Percentiles rank a stretch among this genome's conserved stretches.
Evolutionary conservation across 1,140 invertebrate genomes (phyloP).

Genomic region (Papilio helenus): DNA sequence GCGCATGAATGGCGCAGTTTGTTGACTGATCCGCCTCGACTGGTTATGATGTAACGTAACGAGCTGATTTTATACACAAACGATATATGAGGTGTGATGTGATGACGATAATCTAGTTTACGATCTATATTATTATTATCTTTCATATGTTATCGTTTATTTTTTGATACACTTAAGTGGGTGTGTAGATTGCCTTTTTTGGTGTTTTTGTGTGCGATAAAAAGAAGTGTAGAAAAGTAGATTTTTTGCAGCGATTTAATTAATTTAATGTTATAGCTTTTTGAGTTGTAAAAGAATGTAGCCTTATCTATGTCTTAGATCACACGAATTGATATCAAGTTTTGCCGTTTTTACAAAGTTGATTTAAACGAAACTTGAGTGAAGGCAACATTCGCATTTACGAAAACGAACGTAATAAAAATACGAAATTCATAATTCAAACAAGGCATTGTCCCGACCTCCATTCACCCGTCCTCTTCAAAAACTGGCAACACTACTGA

Average conservation of each 20-base stretch:
- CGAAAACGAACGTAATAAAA: constrained; percentile 31
- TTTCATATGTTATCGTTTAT: constrained; percentile 42
- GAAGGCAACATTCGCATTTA: constrained; percentile 25
- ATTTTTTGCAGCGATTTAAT: not conserved
- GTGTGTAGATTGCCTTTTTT: not conserved
- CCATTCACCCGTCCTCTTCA: constrained; percentile 78
- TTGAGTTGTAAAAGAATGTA: too few relatives aligned
- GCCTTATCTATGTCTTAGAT: too few relatives aligned
- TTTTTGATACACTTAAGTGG: constrained; percentile 35
- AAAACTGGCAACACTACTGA: constrained; percentile 81
- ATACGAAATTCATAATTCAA: constrained; percentile 69
- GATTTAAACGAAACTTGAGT: not conserved
- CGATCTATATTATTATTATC: constrained; percentile 45
- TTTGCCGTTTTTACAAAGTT: not conserved
- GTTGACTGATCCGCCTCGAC: constrained; percentile 73
- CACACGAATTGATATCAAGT: not conserved
- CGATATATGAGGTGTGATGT: constrained; percentile 31
- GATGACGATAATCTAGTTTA: constrained; percentile 50
- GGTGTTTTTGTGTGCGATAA: not conserved
- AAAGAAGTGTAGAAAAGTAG: not conserved
- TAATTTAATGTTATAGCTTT: not conserved
- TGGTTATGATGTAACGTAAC: constrained; percentile 76
- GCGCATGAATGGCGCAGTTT: constrained; percentile 71
- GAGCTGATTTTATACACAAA: constrained; percentile 46
- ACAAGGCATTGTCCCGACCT: constrained; percentile 64